A percentile compares a stretch with the other conserved stretches of the same genome.
Conservation (phyloP, 2,797 vertebrate species). For the Aselliscus stoliczkanus region DNA sequence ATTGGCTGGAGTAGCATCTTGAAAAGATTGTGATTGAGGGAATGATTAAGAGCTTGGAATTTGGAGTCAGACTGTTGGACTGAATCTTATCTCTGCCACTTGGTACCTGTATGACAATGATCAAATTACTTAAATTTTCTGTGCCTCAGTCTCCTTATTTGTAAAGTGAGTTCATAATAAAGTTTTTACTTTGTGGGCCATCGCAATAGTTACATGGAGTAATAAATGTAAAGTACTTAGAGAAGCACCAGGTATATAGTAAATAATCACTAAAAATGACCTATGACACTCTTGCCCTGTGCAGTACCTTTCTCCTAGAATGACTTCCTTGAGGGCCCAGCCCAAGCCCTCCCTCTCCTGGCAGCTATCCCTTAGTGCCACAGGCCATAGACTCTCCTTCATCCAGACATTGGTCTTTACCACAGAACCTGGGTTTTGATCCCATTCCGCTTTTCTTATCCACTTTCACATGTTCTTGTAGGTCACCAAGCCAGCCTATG, state of each 20-base stretch:
- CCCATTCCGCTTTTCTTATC: background rate
- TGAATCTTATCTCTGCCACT: background rate
- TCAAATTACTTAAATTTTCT: background rate
- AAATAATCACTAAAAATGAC: background rate
- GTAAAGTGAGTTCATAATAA: background rate
- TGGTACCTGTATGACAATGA: background rate
- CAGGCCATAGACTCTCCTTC: background rate
- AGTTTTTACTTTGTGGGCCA: background rate
- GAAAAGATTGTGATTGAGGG: background rate
- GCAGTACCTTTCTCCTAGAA: background rate
- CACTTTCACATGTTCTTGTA: background rate
- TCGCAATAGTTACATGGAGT: background rate
- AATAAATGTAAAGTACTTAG: background rate
- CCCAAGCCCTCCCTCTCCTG: background rate
- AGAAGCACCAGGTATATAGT: background rate
- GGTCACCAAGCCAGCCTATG: background rate
- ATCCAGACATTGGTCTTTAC: background rate
- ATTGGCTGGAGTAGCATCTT: background rate
- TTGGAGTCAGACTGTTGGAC: background rate
- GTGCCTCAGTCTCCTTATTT: background rate
- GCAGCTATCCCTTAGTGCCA: background rate
- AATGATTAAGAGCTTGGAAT: background rate
- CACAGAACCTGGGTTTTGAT: background rate
- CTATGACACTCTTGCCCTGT: background rate
- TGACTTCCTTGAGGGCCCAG: background rate